Percentiles rank a stretch among this genome's conserved stretches.
phyloP scores from a whole-genome alignment of 1,140 invertebrate genomes.

The Olivierus martensii region DNA sequence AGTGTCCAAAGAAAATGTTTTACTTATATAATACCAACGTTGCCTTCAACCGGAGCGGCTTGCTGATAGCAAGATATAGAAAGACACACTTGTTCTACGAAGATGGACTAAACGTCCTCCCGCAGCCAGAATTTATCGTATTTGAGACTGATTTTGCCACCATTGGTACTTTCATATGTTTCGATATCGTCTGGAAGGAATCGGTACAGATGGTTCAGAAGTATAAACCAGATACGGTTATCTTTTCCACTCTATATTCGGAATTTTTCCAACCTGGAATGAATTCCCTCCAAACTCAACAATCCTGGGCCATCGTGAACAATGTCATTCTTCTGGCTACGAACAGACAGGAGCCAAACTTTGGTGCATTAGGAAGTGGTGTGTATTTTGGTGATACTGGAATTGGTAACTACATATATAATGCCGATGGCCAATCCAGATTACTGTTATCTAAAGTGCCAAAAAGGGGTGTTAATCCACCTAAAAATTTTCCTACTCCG shows the following conservation, averaged over 20 bases:
- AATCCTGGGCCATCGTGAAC: constrained; percentile 37
- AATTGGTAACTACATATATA: not conserved
- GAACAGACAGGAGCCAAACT: constrained; percentile 35
- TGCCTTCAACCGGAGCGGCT: too few species aligned
- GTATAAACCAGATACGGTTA: constrained; percentile 45
- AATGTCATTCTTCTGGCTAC: constrained; percentile 42
- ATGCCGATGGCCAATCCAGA: not conserved
- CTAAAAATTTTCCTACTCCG: not conserved
- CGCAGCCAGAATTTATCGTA: constrained; percentile 32
- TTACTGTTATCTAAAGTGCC: constrained; percentile 1
- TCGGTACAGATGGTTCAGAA: constrained; percentile 35
- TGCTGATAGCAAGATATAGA: too few species aligned
- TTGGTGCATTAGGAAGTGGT: constrained; percentile 7
- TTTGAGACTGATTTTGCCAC: constrained; percentile 40
- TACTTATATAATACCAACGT: too few species aligned
- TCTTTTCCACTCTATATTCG: constrained; percentile 56
- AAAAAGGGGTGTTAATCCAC: not conserved
- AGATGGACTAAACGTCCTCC: constrained; percentile 34
- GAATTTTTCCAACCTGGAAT: constrained; percentile 50
- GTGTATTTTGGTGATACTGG: constrained; percentile 5
- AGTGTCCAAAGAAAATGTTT: too few species aligned
- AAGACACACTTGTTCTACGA: constrained; percentile 57
- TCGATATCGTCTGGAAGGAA: constrained; percentile 51
- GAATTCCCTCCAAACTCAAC: constrained; percentile 27
- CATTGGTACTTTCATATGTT: constrained; percentile 60